Conservation (phyloP, 1,140 invertebrate species). For the Notospermus geniculatus region DNA sequence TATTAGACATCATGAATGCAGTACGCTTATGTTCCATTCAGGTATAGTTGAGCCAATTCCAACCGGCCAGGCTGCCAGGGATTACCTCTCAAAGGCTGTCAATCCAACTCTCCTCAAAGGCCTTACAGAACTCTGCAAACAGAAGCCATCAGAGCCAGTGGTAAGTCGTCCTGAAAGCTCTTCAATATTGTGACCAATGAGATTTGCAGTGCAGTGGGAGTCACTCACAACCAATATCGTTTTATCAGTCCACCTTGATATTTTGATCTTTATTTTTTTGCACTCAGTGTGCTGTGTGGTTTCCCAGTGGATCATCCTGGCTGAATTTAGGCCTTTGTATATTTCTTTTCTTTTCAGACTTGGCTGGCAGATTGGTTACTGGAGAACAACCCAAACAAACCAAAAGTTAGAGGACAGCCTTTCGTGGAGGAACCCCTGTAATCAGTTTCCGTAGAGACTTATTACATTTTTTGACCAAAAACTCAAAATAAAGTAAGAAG, state of each 20-base stretch:
- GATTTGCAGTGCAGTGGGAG: neutral
- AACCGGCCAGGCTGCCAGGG: constrained; percentile 58
- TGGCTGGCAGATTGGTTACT: constrained; percentile 78
- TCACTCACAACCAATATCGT: neutral
- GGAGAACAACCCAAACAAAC: constrained; percentile 74
- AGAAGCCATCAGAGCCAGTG: constrained; percentile 72
- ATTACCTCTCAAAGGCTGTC: constrained; percentile 68
- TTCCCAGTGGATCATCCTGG: neutral
- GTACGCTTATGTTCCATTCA: too few relatives aligned
- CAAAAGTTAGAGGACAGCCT: constrained; percentile 33
- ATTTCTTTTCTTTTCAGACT: constrained; percentile 42
- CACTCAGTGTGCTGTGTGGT: neutral
- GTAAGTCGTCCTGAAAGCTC: constrained; percentile 29
- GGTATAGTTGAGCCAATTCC: constrained; percentile 54
- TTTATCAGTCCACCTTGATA: neutral
- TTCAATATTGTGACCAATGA: neutral
- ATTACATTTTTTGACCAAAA: too few relatives aligned
- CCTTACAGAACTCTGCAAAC: constrained; percentile 67
- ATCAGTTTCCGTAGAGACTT: neutral
- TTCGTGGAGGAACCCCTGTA: constrained; percentile 34
- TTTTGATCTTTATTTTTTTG: constrained; percentile 18
- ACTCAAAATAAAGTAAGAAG: too few relatives aligned
- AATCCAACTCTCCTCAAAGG: constrained; percentile 67
- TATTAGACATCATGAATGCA: too few relatives aligned
- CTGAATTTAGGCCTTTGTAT: too few relatives aligned